Base-by-base conservation (phyloP, 92 coral and sea anemone genomes). In the Phenganax subtilis region DNA sequence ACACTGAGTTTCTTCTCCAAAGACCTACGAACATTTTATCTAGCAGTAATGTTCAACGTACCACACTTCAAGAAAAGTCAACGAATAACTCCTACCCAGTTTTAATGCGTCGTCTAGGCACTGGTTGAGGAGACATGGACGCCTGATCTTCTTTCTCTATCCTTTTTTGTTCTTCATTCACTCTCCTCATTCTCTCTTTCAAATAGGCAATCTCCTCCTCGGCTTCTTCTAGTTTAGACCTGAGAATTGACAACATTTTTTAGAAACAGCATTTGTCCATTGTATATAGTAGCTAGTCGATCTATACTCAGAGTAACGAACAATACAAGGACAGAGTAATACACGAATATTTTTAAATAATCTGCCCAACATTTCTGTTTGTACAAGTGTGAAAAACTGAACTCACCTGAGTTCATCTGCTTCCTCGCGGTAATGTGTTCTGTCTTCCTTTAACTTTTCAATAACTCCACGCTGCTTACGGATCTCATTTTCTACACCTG, bases 371-470 rank as follows among this genome's bases (percentile, higher is more conserved):
- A 37, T 52, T 69, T 30, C 31, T 6, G 67, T 17, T 15, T 28
- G 15, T 15, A 12, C 25, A 25, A 5, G 27, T 61, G 8, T 61
- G 28, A 15, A 7, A 14, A 12, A 55, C 37, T 0, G 28, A 72
- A 60, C 28, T 63, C 30, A 93, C 98, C 97, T 92, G 73, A 93
- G 85, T 29, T 88, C 90, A 72, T 93, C 98, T 0, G 97, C 91
- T 44, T 91, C 93, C 47, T 83, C 73, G 17, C 98, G 90, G 73
- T 93, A 94, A 77, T 94, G 97, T 0, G 91, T 85, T 12, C 98
- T 87, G 78, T 94, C 98, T 70, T 92, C 90, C 84, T 94, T 94
- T 76, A 94, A 89, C 74, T 89, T 80, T 70, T 91, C 97, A 54
- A 94, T 92, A 10, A 86, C 83, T 14, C 89, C 81, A 9, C 92